Conservation (phyloP, 2,888 invertebrate genomes). For the Calameuta pallipes region DNA sequence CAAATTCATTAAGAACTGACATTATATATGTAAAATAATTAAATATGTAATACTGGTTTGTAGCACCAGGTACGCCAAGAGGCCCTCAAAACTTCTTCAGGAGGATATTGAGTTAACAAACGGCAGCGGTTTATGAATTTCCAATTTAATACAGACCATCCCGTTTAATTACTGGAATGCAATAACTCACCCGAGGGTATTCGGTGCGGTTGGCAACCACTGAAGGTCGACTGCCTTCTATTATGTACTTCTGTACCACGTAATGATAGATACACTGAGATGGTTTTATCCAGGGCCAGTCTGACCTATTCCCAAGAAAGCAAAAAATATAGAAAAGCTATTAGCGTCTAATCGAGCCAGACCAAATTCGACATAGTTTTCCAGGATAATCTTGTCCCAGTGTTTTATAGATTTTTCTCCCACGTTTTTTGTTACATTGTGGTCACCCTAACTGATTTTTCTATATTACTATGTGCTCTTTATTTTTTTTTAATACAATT, state of each 20-base stretch:
- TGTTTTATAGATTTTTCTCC: neutral
- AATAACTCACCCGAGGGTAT: conserved; percentile 49
- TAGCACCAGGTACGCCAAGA: neutral
- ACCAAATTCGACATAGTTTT: neutral
- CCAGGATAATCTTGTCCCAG: neutral
- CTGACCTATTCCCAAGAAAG: conserved; percentile 44
- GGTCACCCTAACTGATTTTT: neutral
- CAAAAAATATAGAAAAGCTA: neutral
- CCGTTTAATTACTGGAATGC: neutral
- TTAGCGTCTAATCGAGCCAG: neutral
- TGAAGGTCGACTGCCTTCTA: conserved; percentile 54
- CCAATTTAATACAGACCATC: neutral
- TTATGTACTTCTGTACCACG: conserved; percentile 51
- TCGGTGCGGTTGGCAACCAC: conserved; percentile 52
- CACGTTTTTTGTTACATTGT: neutral
- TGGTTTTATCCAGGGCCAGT: conserved; percentile 55
- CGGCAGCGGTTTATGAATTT: neutral
- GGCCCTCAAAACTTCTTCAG: neutral
- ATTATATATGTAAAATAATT: neutral
- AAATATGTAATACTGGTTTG: neutral
- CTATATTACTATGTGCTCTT: neutral
- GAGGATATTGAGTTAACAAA: neutral
- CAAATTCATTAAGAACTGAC: no score
- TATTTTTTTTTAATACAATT: neutral
- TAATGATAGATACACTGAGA: conserved; percentile 53